A percentile compares a stretch with the other conserved stretches of the same genome.
Conservation (phyloP, 2,797 vertebrate genomes). For the Megalops cyprinoides region DNA sequence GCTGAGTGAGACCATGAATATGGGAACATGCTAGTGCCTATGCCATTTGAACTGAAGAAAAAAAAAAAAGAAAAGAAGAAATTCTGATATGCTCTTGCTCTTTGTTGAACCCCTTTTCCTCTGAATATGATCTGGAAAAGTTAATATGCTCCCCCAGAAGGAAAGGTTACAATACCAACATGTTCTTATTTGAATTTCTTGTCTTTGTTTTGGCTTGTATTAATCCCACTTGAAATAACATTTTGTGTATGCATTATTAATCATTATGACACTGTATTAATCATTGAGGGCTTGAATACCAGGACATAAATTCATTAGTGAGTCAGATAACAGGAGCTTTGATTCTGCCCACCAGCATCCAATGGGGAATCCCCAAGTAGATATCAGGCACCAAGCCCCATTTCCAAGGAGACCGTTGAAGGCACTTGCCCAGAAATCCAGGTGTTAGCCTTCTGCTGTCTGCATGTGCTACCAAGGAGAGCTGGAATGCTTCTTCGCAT, state of each 20-base stretch:
- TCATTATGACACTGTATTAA: background rate
- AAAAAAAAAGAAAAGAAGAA: too few relatives aligned
- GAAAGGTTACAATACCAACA: too few relatives aligned
- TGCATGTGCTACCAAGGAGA: background rate
- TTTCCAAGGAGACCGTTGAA: background rate
- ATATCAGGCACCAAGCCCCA: background rate
- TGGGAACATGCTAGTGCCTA: too few relatives aligned
- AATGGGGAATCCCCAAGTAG: background rate
- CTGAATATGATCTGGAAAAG: too few relatives aligned
- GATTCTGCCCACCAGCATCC: background rate
- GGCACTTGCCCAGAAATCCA: background rate
- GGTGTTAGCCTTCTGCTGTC: conserved; percentile 2
- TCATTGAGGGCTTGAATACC: too few relatives aligned
- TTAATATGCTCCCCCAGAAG: too few relatives aligned
- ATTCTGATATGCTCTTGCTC: too few relatives aligned
- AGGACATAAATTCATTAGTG: conserved; percentile 2
- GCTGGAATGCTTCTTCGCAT: background rate
- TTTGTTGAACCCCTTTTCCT: too few relatives aligned
- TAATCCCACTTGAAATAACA: background rate
- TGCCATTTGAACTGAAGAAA: too few relatives aligned
- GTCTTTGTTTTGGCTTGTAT: background rate
- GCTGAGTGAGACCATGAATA: too few relatives aligned
- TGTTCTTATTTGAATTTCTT: background rate
- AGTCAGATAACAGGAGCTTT: background rate
- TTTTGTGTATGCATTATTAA: background rate